Evolutionary conservation across 2,797 vertebrate species (phyloP), one percentile per base, ranked within the genome.

Genomic region (Pristis pectinata): DNA sequence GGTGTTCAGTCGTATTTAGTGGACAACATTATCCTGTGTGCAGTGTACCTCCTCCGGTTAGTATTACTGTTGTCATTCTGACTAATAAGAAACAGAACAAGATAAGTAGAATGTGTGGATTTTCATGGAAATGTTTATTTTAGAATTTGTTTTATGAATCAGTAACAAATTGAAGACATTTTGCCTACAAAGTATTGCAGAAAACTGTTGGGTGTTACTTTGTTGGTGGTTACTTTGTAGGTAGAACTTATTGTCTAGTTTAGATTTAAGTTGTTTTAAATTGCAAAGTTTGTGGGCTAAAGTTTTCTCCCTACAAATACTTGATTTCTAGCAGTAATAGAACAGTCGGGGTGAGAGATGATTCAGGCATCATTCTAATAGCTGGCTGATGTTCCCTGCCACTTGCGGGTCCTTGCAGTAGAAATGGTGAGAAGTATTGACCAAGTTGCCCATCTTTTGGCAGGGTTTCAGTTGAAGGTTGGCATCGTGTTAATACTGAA

Each of bases 11-110:
- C 96, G 99, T 99, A 95, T 99, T 99, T 97, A 99, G 98, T 95
- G 98, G 98, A 95, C 99, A 99, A 95, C 99, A 99, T 96, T 98
- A 99, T 96, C 98, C 98, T 94, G 98, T 99, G 96, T 99, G 99
- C 96, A 97, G 97, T 95, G 97, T 98, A 95, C 97, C 97, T 95
- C 97, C 97, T 82, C 97, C 97, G 11, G 98, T 99, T 96, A 98
- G 98, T 98, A 70, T 30, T 37, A 17, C 41, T 56, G 0, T 79
- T 37, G 95, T 93, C 95, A 3, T 91, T 19, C 93, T 87, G 67
- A 94, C 10, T 27, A 1, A 94, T 89, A 17, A 72, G 41, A 24
- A 30, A 30, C 74, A 49, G 67, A 93, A 49, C 70, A 19, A 72
- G 24, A 93, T 74, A 74, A 93, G 70, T 9, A 53, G 44, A 24